Conservation (phyloP, 1,140 invertebrate genomes). For the Meloidogyne chitwoodi region DNA sequence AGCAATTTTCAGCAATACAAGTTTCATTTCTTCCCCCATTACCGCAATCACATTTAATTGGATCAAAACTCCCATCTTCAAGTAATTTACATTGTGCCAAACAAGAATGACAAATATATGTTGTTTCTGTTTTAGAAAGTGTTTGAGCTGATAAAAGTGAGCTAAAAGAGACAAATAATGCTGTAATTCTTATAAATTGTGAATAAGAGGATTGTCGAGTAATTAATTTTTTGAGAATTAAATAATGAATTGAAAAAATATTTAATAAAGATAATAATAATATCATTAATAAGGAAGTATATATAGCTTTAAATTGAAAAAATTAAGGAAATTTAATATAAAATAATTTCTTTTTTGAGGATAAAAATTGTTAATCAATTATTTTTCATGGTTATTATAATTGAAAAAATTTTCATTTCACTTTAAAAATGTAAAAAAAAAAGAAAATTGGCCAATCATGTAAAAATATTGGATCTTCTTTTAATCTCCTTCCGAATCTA, state of each 20-base stretch:
- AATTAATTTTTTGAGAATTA: not conserved
- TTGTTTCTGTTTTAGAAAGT: not conserved
- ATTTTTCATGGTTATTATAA: no score
- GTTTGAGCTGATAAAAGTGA: not conserved
- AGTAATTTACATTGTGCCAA: conserved; percentile 37
- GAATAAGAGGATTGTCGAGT: not conserved
- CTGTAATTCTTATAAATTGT: not conserved
- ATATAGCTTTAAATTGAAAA: no score
- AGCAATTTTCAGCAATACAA: conserved; percentile 51
- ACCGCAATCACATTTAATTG: conserved; percentile 35
- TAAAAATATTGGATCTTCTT: no score
- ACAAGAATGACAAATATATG: conserved; percentile 40
- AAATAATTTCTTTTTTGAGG: no score
- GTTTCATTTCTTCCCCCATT: conserved; percentile 23
- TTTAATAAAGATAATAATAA: not conserved
- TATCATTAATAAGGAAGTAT: no score
- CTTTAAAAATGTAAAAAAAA: no score
- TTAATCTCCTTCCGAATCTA: not conserved
- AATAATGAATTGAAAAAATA: not conserved
- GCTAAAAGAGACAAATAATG: not conserved
- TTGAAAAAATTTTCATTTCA: no score
- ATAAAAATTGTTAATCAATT: no score
- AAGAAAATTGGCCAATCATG: no score
- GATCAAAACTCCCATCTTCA: conserved; percentile 37
- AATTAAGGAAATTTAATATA: no score